Base-by-base conservation (phyloP, 2,888 invertebrate genomes). In the Chirona hameri region DNA sequence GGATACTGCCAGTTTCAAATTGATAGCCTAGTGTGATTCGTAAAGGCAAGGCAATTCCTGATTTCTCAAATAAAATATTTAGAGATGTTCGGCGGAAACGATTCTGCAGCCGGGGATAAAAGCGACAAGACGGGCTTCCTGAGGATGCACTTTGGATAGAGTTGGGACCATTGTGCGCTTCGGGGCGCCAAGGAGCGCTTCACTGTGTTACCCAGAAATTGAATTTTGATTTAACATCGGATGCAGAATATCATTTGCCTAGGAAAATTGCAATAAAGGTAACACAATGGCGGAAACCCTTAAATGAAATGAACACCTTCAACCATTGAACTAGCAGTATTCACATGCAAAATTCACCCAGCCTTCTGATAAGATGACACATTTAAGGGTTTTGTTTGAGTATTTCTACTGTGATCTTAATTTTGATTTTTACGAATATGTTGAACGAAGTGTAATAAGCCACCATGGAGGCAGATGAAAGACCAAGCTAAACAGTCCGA, bases 21-120 rank as follows among this genome's bases (percentile, higher is more conserved):
- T 76, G 76, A 76, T 76, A 76, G 76, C 76, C 39, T 21, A 24
- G 27, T 76, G 76, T 21, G 76, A 76, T 46, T 76, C 46, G 76
- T 27, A 7, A 24, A 76, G 76, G 39, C 76, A 27, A 18, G 24
- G 24, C 46, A 39, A 46, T 76, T 76, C 76, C 76, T 76, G 76
- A 76, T 76, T 76, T 76, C 39, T 39, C 76, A 46, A 76, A 76
- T 76, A 76, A 76, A 76, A 76, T 76, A 76, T 76, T 76, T 21
- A 76, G 14, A 4, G 76, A 24, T 24, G 18, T 76, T 76, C 76
- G 76, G 76, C 39, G 76, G 46, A 76, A 76, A 27, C 39, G 72
- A 72, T 72, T 31, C 27, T 31, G 31, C 72, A 72, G 72, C 31
- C 31, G 31, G 31, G 39, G 31, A 31, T 14, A 31, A 18, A 31